Evolutionary conservation across 1,140 invertebrate genomes (phyloP), one percentile per base, ranked within the genome.

Genomic region (Aphelinus certus): DNA sequence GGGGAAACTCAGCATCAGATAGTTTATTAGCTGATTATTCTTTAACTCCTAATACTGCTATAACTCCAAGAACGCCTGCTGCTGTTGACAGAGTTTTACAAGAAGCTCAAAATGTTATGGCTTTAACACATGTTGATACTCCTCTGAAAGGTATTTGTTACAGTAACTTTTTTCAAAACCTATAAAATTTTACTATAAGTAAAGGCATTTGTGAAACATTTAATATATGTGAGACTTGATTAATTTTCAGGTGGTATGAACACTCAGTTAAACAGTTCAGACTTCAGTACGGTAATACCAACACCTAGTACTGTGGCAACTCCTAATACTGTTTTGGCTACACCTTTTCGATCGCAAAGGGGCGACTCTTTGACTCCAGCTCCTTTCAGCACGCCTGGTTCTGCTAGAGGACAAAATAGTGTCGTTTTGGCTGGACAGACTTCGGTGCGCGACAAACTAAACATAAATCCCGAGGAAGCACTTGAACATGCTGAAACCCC

Each of bases 81-180:
- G 91, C 91, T 57, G 58, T 89, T 86, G 83, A 94, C 89, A 89
- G 91, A 73, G 92, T 94, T 71, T 89, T 96, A 76, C 92, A 98
- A 91, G 98, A 99, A 88, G 97, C 98, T 0, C 97, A 99, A 85
- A 99, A 99, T 86, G 95, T 99, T 71, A 98, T 99, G 95, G 98
- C 98, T 3, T 86, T 99, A 4, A 96, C 95, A 0, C 97, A 99
- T 84, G 97, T 98, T 0, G 98, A 99, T 81, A 99, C 98, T 0
- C 98, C 98, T 7, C 86, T 99, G 1, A 99, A 99, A 87, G 95
- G 83, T 84, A 63, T 66, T 45, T 62, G 46, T 73, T 67, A 26
- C 26, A 26, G 26, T 26, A 26, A 26, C 26, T 26, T 26, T 26
- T 26, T 56, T 58, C 51, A 45, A 48, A 64, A 70, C 57, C 6